A percentile compares a stretch with the other conserved stretches of the same genome.
phyloP scores from a whole-genome alignment of 1,140 invertebrate species.

The Anadara kagoshimensis region DNA sequence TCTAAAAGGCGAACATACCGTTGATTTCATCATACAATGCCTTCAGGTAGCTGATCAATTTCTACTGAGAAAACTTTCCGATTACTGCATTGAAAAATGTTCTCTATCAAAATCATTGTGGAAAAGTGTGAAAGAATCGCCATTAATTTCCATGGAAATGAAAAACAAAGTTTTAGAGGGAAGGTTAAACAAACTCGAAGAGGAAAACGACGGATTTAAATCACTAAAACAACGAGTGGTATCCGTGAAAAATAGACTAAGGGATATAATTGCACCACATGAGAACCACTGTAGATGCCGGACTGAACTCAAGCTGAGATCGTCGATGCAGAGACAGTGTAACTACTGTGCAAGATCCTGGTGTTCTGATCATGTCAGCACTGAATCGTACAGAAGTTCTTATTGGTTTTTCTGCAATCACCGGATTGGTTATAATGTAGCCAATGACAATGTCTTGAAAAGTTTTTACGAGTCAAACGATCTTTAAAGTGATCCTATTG shows the following conservation, averaged over 20 bases:
- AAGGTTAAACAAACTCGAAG: constrained; percentile 22
- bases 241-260: constrained; percentile 22
- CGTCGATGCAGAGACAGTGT: constrained; percentile 31
- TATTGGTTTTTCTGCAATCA: constrained; percentile 45
- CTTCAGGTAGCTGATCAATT: constrained; percentile 23
- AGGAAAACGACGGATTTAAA: constrained; percentile 25
- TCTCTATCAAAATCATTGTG: constrained; percentile 21
- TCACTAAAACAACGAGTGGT: constrained; percentile 21
- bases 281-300: constrained; percentile 41
- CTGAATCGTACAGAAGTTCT: constrained; percentile 36
- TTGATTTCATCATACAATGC: constrained; percentile 36
- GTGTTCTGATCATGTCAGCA: constrained; percentile 42
- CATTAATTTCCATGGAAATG: constrained; percentile 23
- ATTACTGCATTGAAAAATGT: constrained; percentile 21
- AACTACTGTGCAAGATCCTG: constrained; percentile 34
- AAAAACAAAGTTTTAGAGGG: constrained; percentile 28
- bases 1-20: constrained; percentile 11
- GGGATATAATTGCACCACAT: constrained; percentile 34
- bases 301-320: constrained; percentile 36
- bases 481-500: not conserved
- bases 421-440: constrained; percentile 37
- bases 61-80: constrained; percentile 14
- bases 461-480: constrained; percentile 34
- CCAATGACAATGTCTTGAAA: constrained; percentile 35
- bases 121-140: constrained; percentile 18